These are phyloP conservation scores for Drosophila subsilvestris DNA, from an alignment of 2,888 invertebrate genomes.

Conservation along the genomic window DNA sequence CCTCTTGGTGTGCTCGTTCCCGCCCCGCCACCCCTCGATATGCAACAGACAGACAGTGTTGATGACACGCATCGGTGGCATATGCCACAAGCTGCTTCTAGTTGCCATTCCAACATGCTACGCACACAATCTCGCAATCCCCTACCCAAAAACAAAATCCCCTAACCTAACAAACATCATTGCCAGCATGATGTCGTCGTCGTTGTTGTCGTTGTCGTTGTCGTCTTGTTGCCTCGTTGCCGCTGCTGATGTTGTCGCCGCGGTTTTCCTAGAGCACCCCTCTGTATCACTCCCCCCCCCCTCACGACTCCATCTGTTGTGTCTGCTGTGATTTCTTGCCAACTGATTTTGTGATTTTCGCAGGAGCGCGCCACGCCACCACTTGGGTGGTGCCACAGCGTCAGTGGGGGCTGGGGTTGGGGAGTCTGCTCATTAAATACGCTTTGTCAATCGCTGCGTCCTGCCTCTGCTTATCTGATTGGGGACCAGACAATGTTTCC, in stretches of 20 bases:
- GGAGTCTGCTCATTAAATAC: constrained; percentile 68
- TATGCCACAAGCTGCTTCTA: constrained; percentile 53
- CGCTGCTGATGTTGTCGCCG: constrained; percentile 52
- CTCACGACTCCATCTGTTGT: not conserved
- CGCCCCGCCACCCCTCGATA: constrained; percentile 33
- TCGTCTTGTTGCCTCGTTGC: constrained; percentile 43
- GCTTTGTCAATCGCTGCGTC: constrained; percentile 74
- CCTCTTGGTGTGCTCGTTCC: constrained; percentile 23
- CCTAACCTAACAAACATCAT: constrained; percentile 35
- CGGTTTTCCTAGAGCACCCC: constrained; percentile 42
- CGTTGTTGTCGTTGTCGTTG: constrained; percentile 32
- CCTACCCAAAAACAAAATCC: constrained; percentile 30
- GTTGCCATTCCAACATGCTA: constrained; percentile 23
- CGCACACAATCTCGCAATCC: constrained; percentile 13
- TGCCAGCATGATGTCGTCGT: constrained; percentile 46
- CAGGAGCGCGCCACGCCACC: constrained; percentile 52
- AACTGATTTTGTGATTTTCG: constrained; percentile 76
- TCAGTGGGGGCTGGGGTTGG: not conserved
- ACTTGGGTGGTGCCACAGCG: constrained; percentile 12
- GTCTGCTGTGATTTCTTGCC: constrained; percentile 69
- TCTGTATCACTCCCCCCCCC: constrained; percentile 13
- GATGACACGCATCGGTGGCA: constrained; percentile 70
- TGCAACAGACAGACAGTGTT: constrained; percentile 50
- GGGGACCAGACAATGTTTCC: constrained; percentile 64
- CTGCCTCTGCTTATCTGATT: constrained; percentile 64